These are phyloP conservation scores for Cladopsammia gracilis DNA, from an alignment of 64 coral and sea anemone species.

Conservation along the genomic window DNA sequence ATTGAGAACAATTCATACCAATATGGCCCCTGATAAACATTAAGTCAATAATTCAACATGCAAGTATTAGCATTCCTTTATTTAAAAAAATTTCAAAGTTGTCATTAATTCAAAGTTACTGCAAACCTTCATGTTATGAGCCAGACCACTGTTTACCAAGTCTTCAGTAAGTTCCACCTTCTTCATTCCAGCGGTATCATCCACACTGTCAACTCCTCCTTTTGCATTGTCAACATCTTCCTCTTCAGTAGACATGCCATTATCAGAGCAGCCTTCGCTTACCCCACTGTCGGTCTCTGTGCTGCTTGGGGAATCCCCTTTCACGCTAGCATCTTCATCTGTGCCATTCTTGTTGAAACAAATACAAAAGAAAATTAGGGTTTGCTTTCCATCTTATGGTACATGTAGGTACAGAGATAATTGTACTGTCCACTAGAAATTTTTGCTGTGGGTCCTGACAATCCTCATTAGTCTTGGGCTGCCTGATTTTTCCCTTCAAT, in stretches of 20 bases:
- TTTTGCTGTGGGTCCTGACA: too few species aligned
- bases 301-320: constrained; percentile 81
- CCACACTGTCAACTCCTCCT: neutral
- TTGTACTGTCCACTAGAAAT: too few species aligned
- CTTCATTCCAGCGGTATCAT: neutral
- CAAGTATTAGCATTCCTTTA: neutral
- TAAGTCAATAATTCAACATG: too few species aligned
- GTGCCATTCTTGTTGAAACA: constrained; percentile 52
- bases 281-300: constrained; percentile 94
- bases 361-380: neutral
- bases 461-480: too few species aligned
- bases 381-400: too few species aligned
- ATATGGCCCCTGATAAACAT: constrained; percentile 82
- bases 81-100: too few species aligned
- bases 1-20: constrained; percentile 98
- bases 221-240: constrained; percentile 37
- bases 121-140: constrained; percentile 1
- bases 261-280: constrained; percentile 82
- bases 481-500: too few species aligned
- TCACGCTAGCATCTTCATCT: constrained; percentile 77
- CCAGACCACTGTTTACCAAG: constrained; percentile 1
- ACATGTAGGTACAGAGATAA: too few species aligned
- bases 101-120: neutral
- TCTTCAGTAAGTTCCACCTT: constrained; percentile 26
- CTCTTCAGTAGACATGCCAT: constrained; percentile 84